Conservation (phyloP, 1,140 invertebrate species). For the Cephus cinctus region DNA sequence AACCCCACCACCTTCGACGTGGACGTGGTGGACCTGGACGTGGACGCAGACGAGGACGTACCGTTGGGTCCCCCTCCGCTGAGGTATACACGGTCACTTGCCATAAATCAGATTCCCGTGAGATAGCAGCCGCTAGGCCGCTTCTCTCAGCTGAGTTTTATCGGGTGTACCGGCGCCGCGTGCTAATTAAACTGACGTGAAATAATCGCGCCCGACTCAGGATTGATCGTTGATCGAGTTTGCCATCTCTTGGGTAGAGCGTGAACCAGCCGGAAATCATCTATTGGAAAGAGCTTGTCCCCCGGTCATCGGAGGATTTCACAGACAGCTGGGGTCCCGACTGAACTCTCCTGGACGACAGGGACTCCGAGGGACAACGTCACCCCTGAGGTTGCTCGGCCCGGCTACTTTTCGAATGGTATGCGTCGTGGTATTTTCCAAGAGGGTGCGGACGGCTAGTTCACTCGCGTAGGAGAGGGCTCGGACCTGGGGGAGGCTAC, state of each 20-base stretch:
- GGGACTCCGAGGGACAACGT: no score
- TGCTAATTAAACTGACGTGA: slow-evolving; percentile 57
- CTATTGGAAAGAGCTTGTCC: no score
- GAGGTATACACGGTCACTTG: slow-evolving; percentile 34
- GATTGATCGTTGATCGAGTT: slow-evolving; percentile 55
- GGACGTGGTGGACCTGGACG: neutral
- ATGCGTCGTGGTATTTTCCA: no score
- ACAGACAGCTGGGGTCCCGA: no score
- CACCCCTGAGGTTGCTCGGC: no score
- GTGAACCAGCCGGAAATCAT: no score
- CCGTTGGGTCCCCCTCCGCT: slow-evolving; percentile 18
- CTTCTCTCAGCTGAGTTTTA: slow-evolving; percentile 50
- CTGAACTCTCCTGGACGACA: no score
- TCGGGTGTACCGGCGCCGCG: slow-evolving; percentile 49
- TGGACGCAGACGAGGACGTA: neutral
- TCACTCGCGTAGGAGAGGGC: slow-evolving; percentile 1
- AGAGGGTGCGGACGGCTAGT: slow-evolving; percentile 6
- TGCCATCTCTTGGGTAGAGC: no score
- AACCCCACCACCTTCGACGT: slow-evolving; percentile 1
- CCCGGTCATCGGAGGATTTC: no score
- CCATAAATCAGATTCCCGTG: slow-evolving; percentile 56
- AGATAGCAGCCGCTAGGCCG: slow-evolving; percentile 49
- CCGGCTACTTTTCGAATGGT: no score
- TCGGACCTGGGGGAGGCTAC: slow-evolving; percentile 22
- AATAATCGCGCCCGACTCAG: slow-evolving; percentile 52